Percentiles rank a stretch among this genome's conserved stretches.
phyloP scores from a whole-genome alignment of 2,888 invertebrate species.

The Limnephilus lunatus region DNA sequence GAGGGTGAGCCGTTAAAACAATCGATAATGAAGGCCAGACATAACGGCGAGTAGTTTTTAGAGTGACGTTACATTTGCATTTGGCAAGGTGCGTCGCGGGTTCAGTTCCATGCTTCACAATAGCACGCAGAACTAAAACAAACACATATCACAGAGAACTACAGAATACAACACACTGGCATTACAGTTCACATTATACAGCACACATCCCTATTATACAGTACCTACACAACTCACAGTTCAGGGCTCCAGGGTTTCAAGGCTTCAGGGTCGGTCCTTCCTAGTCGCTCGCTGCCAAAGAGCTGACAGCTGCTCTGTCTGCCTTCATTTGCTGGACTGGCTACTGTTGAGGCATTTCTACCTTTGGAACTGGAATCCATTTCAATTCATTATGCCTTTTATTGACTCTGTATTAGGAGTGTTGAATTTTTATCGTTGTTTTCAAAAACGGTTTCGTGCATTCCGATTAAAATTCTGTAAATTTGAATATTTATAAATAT shows the following conservation, averaged over 20 bases:
- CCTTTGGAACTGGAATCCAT: background rate
- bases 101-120: constrained; percentile 25
- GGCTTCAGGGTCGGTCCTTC: background rate
- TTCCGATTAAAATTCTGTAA: background rate
- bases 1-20: background rate
- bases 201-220: too few relatives aligned
- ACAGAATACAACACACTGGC: too few relatives aligned
- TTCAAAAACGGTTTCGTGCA: background rate
- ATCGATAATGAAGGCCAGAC: background rate
- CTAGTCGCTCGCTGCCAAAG: background rate
- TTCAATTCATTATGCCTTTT: background rate
- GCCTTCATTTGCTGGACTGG: background rate
- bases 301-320: background rate
- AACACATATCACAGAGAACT: too few relatives aligned
- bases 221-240: background rate
- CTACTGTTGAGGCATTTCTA: background rate
- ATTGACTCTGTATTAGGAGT: background rate
- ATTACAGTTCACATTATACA: too few relatives aligned
- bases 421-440: background rate
- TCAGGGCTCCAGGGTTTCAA: background rate
- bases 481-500: background rate
- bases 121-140: background rate
- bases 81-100: constrained; percentile 50
- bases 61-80: constrained; percentile 48
- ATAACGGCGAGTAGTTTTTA: constrained; percentile 14